A percentile compares a stretch with the other conserved stretches of the same genome.
Evolutionary conservation across 2,888 invertebrate genomes (phyloP).

Genomic region (Apodemia hepburni): DNA sequence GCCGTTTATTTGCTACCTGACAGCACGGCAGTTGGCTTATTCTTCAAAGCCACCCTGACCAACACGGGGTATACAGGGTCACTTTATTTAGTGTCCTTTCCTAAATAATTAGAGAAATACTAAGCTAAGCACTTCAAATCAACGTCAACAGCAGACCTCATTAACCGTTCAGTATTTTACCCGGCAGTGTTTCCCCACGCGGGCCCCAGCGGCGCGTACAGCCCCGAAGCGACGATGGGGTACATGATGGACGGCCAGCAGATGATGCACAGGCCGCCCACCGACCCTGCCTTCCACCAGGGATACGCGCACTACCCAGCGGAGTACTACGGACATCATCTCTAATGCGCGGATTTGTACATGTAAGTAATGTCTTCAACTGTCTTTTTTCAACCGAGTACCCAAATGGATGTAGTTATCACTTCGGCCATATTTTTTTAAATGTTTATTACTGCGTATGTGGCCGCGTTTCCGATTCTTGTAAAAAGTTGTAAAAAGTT

Average conservation of each 20-base stretch:
- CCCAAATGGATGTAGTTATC: too few species aligned
- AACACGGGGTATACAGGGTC: too few species aligned
- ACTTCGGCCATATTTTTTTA: too few species aligned
- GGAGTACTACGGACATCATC: slow-evolving; percentile 96
- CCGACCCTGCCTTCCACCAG: slow-evolving; percentile 96
- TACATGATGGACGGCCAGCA: slow-evolving; percentile 99
- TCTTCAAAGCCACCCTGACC: too few species aligned
- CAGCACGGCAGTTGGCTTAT: too few species aligned
- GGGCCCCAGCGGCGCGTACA: slow-evolving; percentile 97
- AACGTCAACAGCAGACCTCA: slow-evolving; percentile 52
- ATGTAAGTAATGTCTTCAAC: slow-evolving; percentile 57
- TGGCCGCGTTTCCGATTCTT: too few species aligned
- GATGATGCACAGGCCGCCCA: slow-evolving; percentile 97
- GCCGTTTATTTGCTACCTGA: too few species aligned
- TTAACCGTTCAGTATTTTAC: slow-evolving; percentile 74
- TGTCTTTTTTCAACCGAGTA: not conserved
- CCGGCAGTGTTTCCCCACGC: slow-evolving; percentile 94
- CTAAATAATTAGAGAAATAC: not conserved
- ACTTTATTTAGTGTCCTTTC: too few species aligned
- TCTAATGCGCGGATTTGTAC: slow-evolving; percentile 83
- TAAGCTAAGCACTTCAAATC: not conserved
- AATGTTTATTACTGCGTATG: too few species aligned
- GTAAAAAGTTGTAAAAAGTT: too few species aligned
- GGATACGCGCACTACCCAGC: slow-evolving; percentile 94
- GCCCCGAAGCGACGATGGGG: slow-evolving; percentile 97